Base-by-base conservation (phyloP, 2,797 vertebrate genomes). In the Crypturellus tataupa region DNA sequence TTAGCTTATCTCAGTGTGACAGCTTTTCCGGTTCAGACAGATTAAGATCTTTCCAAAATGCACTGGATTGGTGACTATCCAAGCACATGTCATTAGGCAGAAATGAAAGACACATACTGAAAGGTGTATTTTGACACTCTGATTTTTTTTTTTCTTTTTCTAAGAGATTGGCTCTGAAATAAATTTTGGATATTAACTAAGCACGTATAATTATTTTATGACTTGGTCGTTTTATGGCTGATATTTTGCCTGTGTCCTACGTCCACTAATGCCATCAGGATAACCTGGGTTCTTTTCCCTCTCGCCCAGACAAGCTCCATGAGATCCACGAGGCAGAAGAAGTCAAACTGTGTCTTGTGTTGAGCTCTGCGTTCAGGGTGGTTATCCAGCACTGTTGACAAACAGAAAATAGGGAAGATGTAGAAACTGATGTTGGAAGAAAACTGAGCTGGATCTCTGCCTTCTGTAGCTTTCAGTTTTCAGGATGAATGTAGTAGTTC, bases 1-100 rank as follows among this genome's bases (percentile, higher is more conserved):
- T 4, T 13, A 82, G 71, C 88, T 96, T 96, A 94, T 96, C 93
- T 95, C 79, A 37, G 29, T 81, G 85, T 93, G 80, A 80, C 93
- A 94, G 91, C 64, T 95, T 80, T 94, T 95, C 93, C 75, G 56
- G 91, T 95, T 94, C 86, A 93, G 60, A 49, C 47, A 95, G 94
- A 93, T 93, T 79, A 95, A 78, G 62, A 95, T 95, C 86, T 83
- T 92, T 90, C 86, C 68, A 59, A 87, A 89, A 75, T 71, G 39
- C 2, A 5, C 71, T 85, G 84, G 47, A 71, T 93, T 95, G 95
- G 78, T 94, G 92, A 78, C 76, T 85, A 85, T 85, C 90, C 93
- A 93, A 92, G 79, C 79, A 62, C 82, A 82, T 87, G 84, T 90
- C 94, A 96, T 96, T 95, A 94, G 69, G 90, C 75, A 95, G 80